Base-by-base conservation (phyloP, 2,113 vertebrate genomes). In the Vimba vimba region DNA sequence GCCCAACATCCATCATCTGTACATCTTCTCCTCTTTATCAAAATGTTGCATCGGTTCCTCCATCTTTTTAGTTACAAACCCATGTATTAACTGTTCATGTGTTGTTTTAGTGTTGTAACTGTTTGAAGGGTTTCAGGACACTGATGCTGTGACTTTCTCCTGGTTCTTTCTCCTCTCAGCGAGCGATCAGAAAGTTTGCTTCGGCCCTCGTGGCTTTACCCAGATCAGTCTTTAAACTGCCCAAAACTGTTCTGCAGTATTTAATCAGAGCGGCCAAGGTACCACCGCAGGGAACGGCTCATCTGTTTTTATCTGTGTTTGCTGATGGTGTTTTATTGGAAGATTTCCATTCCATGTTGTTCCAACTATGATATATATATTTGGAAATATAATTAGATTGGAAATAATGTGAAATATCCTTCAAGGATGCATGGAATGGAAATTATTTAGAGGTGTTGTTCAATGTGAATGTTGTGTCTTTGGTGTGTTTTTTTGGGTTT, bases 171-270 rank as follows among this genome's bases (percentile, higher is more conserved):
- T 95, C 95, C 94, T 95, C 89, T 86, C 96, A 99, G 98, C 97
- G 97, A 97, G 98, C 98, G 92, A 97, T 99, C 93, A 96, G 97
- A 93, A 99, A 98, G 95, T 99, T 99, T 97, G 96, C 96, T 88
- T 98, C 97, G 87, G 98, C 98, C 90, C 93, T 99, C 93, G 94
- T 99, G 96, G 98, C 98, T 95, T 96, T 99, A 94, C 98, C 98
- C 94, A 97, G 95, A 95, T 99, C 98, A 96, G 89, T 99, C 94
- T 96, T 99, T 96, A 99, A 97, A 95, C 97, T 99, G 91, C 98
- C 98, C 93, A 99, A 97, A 99, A 98, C 97, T 94, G 96, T 99
- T 90, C 98, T 99, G 93, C 97, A 99, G 91, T 99, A 97, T 96
- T 94, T 98, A 95, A 95, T 98, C 92, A 98, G 96, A 96, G 97